Evolutionary conservation across 2,113 vertebrate species (phyloP), one percentile per base, ranked within the genome.

Genomic region (Triplophysa siluroides): DNA sequence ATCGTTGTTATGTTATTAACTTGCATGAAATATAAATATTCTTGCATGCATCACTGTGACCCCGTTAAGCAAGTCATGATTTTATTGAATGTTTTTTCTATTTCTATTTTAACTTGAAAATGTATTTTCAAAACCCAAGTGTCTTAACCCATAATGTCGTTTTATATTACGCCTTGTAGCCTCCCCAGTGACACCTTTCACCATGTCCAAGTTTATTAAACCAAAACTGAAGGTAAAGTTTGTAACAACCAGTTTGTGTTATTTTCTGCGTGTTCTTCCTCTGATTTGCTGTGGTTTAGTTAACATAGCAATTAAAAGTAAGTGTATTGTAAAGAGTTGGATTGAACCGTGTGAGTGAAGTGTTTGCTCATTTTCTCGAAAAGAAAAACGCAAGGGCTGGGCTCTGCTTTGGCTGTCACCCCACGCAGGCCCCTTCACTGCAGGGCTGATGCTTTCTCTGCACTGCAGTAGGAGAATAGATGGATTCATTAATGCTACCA

Each of bases 141-240:
- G 29, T 74, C 18, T 74, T 58, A 26, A 74, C 69, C 73, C 24
- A 67, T 64, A 58, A 78, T 29, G 43, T 81, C 71, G 61, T 60
- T 80, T 86, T 67, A 76, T 60, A 67, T 52, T 87, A 60, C 80
- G 68, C 82, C 74, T 74, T 86, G 64, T 86, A 84, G 84, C 75
- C 70, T 45, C 56, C 63, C 76, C 73, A 2, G 26, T 86, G 81
- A 33, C 63, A 70, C 89, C 86, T 84, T 90, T 82, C 92, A 88
- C 83, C 94, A 96, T 98, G 95, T 93, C 94, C 54, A 94, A 93
- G 16, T 95, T 95, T 91, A 93, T 93, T 94, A 96, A 97, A 91
- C 92, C 94, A 91, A 95, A 93, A 92, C 93, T 94, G 71, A 95
- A 98, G 96, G 96, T 96, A 96, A 87, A 76, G 73, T 78, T 23